A percentile compares a stretch with the other conserved stretches of the same genome.
phyloP scores from a whole-genome alignment of 2,888 invertebrate genomes.

The Nomada fabriciana region DNA sequence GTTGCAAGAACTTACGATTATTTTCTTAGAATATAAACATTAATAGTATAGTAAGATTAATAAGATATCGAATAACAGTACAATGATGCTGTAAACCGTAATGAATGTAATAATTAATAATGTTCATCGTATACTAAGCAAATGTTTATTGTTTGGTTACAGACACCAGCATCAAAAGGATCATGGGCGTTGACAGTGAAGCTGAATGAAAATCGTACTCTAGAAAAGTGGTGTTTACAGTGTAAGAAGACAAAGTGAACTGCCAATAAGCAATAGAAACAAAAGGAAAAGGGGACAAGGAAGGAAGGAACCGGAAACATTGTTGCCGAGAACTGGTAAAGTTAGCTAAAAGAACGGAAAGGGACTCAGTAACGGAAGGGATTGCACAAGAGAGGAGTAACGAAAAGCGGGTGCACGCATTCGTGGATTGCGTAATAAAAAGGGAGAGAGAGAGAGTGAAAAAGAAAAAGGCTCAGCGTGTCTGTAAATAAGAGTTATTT shows the following conservation, averaged over 20 bases:
- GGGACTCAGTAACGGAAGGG: constrained; percentile 15
- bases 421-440: constrained; percentile 48
- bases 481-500: constrained; percentile 75
- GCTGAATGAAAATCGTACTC: constrained; percentile 53
- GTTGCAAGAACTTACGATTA: constrained; percentile 31
- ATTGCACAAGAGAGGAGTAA: constrained; percentile 15
- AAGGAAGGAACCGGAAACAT: constrained; percentile 47
- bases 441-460: constrained; percentile 61
- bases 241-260: constrained; percentile 48
- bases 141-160: constrained; percentile 48
- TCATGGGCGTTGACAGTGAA: constrained; percentile 59
- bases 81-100: not conserved
- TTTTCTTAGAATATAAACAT: not conserved
- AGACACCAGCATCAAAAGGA: constrained; percentile 50
- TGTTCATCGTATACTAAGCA: not conserved
- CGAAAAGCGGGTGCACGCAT: constrained; percentile 28
- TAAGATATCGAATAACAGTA: not conserved
- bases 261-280: constrained; percentile 41
- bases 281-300: constrained; percentile 18
- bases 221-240: constrained; percentile 16
- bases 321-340: constrained; percentile 60
- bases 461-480: constrained; percentile 52
- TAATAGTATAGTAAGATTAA: not conserved
- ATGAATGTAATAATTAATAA: no score
- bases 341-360: constrained; percentile 52